Evolutionary conservation across 2,113 vertebrate species (phyloP).

Genomic region (Otocyon megalotis): DNA sequence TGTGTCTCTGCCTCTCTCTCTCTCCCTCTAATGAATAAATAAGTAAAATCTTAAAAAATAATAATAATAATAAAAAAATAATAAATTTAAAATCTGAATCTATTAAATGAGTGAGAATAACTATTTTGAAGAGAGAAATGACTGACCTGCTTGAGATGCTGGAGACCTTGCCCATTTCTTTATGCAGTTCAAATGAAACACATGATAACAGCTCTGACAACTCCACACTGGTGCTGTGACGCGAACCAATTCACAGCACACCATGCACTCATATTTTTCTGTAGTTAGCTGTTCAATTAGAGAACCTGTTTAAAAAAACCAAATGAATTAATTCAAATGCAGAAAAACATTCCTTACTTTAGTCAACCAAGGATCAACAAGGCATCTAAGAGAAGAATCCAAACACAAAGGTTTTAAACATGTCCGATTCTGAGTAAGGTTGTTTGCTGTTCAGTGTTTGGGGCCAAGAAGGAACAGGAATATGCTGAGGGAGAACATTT

Average conservation of each 20-base stretch:
- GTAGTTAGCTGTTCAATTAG: slow-evolving; percentile 97
- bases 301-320: slow-evolving; percentile 89
- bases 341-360: slow-evolving; percentile 23
- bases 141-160: slow-evolving; percentile 95
- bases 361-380: slow-evolving; percentile 4
- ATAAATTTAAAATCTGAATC: slow-evolving; percentile 14
- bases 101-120: background rate
- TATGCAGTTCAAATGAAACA: slow-evolving; percentile 98
- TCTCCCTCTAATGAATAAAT: background rate
- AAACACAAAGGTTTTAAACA: background rate
- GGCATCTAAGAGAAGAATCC: background rate
- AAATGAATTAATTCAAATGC: background rate
- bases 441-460: background rate
- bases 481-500: background rate
- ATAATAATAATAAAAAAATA: background rate
- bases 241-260: slow-evolving; percentile 96
- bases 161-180: slow-evolving; percentile 99
- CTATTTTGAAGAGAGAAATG: background rate
- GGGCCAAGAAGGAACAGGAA: background rate
- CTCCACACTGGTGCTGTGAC: slow-evolving; percentile 96
- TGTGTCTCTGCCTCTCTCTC: no score
- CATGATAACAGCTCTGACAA: slow-evolving; percentile 98
- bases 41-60: background rate
- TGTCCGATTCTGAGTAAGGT: background rate
- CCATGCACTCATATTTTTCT: slow-evolving; percentile 99